Evolutionary conservation across 1,140 invertebrate species (phyloP).

Genomic region (Drosophila bocqueti): DNA sequence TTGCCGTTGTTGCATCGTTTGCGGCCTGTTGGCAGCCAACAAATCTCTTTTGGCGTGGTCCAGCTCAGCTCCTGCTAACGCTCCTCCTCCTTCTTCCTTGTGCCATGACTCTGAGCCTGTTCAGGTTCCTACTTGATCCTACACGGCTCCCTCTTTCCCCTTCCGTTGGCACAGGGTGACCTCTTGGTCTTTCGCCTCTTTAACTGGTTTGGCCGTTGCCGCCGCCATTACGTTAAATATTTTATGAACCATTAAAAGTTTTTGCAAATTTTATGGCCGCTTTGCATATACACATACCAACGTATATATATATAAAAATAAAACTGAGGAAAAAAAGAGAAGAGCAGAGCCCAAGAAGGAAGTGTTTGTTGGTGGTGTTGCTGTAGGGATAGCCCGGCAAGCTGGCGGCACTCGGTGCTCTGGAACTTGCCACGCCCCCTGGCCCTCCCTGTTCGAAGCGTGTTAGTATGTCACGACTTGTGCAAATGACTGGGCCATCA

Average conservation of each 20-base stretch:
- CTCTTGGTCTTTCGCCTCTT: constrained; percentile 67
- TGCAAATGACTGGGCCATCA: constrained; percentile 79
- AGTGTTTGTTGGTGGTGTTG: constrained; percentile 7
- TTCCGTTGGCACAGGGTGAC: constrained; percentile 29
- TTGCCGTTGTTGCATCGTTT: constrained; percentile 63
- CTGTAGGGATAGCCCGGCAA: constrained; percentile 36
- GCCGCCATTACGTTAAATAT: constrained; percentile 80
- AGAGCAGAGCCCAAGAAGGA: constrained; percentile 7
- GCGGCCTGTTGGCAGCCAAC: constrained; percentile 74
- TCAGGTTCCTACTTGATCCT: constrained; percentile 15
- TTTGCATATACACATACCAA: constrained; percentile 68
- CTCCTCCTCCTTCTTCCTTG: constrained; percentile 17
- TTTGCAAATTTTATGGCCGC: constrained; percentile 81
- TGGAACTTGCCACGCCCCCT: constrained; percentile 20
- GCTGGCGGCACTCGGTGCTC: constrained; percentile 52
- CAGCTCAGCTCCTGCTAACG: not conserved
- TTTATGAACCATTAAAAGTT: constrained; percentile 84
- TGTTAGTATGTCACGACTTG: constrained; percentile 75
- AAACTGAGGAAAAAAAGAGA: constrained; percentile 19
- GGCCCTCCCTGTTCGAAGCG: constrained; percentile 26
- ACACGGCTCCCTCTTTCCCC: not conserved
- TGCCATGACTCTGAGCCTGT: constrained; percentile 18
- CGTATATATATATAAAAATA: constrained; percentile 46
- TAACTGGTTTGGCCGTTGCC: constrained; percentile 63
- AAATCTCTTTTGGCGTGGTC: constrained; percentile 64